Percentiles rank a stretch among this genome's conserved stretches.
Conservation (phyloP, 2,797 vertebrate genomes). For the Mormyrops boulengeri region DNA sequence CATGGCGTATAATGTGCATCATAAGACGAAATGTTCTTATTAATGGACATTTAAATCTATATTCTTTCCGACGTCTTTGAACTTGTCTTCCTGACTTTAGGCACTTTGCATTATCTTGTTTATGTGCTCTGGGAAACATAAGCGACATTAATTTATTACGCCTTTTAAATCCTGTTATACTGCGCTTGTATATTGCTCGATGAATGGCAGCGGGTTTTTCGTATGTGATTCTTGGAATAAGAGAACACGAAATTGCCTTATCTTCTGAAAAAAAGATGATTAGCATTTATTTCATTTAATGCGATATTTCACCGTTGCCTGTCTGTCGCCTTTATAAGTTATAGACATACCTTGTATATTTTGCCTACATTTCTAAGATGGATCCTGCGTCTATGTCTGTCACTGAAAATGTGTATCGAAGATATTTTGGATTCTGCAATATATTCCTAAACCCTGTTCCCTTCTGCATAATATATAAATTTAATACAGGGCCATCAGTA, state of each 20-base stretch:
- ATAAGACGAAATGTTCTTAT: background rate
- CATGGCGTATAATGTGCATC: background rate
- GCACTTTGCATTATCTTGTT: background rate
- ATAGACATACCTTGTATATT: background rate
- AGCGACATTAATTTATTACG: background rate
- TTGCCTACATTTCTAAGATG: background rate
- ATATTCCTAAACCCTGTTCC: background rate
- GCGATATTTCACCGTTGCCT: background rate
- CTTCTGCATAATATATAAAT: background rate
- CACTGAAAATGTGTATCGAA: background rate
- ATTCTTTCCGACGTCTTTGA: background rate
- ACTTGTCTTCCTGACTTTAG: background rate
- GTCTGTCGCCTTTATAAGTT: background rate
- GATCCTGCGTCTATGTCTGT: background rate
- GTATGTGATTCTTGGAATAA: background rate
- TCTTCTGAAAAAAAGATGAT: background rate
- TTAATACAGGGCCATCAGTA: background rate
- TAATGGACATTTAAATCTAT: background rate
- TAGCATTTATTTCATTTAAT: background rate
- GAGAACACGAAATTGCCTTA: background rate
- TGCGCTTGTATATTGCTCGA: background rate
- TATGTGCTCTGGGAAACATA: background rate
- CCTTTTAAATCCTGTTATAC: background rate
- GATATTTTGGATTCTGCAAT: background rate
- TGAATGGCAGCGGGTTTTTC: background rate